Evolutionary conservation across 1,140 invertebrate species (phyloP).

Genomic region (Zaprionus lachaisei): DNA sequence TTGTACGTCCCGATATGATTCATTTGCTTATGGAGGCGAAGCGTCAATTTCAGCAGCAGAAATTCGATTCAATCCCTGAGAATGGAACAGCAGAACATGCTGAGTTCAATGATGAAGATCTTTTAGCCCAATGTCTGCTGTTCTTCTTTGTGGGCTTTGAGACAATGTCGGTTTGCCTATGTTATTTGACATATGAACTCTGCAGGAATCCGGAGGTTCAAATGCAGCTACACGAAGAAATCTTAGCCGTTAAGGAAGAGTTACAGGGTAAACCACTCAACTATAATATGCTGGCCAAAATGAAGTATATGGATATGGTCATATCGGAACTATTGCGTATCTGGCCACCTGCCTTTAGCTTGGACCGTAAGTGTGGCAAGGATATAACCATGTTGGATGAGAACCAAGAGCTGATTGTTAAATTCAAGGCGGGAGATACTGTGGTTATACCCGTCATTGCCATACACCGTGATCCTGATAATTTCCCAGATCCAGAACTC

Average conservation of each 20-base stretch:
- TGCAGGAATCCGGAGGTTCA: constrained; percentile 86
- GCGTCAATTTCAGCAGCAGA: constrained; percentile 33
- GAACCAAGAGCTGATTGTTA: constrained; percentile 34
- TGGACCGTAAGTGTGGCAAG: constrained; percentile 84
- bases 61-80: not conserved
- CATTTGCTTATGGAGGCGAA: constrained; percentile 85
- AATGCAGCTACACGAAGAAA: constrained; percentile 86
- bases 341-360: constrained; percentile 85
- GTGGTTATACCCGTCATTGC: constrained; percentile 84
- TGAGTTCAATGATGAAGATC: constrained; percentile 72
- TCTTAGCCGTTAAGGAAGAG: constrained; percentile 80
- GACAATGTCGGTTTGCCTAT: constrained; percentile 86
- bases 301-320: constrained; percentile 89
- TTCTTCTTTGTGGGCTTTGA: constrained; percentile 86
- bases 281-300: constrained; percentile 85
- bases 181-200: constrained; percentile 85
- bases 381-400: constrained; percentile 65
- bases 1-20: constrained; percentile 84
- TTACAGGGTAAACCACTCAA: constrained; percentile 84
- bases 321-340: constrained; percentile 86
- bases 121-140: constrained; percentile 80
- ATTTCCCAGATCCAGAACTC: constrained; percentile 85
- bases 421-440: constrained; percentile 80
- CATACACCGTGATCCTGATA: constrained; percentile 85
- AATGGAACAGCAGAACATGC: constrained; percentile 13